phyloP scores from a whole-genome alignment of 2,797 vertebrate species.

The Chrysocyon brachyurus region DNA sequence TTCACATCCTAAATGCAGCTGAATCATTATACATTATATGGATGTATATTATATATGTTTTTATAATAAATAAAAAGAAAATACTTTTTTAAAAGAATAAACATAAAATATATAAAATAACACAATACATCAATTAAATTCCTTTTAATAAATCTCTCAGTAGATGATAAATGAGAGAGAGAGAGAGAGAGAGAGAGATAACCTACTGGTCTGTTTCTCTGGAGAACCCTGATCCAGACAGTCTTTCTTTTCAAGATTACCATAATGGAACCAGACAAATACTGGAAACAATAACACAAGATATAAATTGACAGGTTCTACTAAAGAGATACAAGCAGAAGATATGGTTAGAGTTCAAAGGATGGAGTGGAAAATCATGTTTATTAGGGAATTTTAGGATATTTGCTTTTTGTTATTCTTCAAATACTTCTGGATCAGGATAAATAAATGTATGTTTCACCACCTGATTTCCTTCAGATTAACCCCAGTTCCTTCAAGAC shows the following conservation, averaged over 20 bases:
- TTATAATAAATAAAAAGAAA: neutral
- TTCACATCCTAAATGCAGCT: neutral
- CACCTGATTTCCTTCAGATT: neutral
- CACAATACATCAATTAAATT: neutral
- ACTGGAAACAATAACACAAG: neutral
- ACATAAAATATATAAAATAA: neutral
- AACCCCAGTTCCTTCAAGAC: neutral
- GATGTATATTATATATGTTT: neutral
- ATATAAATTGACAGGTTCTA: neutral
- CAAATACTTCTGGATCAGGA: constrained; percentile 15
- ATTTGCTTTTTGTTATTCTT: constrained; percentile 19
- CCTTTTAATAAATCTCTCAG: neutral
- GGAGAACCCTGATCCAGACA: neutral
- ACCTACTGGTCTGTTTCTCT: neutral
- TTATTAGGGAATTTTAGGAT: neutral
- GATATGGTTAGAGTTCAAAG: neutral
- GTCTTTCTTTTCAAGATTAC: neutral
- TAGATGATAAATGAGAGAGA: neutral
- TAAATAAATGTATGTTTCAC: neutral
- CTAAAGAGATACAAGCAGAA: constrained; percentile 1
- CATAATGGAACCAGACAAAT: neutral
- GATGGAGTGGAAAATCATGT: neutral
- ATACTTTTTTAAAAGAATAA: neutral
- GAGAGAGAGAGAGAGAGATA: neutral
- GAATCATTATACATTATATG: neutral